A percentile compares a stretch with the other conserved stretches of the same genome.
Conservation (phyloP, 1,140 invertebrate genomes). For the Aplysia californica region DNA sequence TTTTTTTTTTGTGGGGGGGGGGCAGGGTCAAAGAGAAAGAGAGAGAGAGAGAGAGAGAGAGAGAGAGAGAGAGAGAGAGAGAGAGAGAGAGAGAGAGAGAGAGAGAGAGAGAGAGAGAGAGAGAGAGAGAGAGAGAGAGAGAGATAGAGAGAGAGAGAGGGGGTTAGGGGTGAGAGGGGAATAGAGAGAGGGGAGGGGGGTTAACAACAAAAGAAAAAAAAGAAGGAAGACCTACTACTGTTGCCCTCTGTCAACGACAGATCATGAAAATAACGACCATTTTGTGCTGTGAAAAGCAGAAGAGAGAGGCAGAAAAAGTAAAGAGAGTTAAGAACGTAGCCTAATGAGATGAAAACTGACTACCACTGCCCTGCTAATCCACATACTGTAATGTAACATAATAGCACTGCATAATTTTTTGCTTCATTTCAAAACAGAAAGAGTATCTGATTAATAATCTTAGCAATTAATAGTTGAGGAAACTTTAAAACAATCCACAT, state of each 20-base stretch:
- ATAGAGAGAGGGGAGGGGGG: neutral
- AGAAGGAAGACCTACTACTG: neutral
- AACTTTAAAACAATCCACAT: no score
- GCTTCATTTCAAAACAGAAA: no score
- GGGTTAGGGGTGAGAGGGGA: neutral
- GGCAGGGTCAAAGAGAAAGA: neutral
- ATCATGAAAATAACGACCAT: neutral
- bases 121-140: neutral
- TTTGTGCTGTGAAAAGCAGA: neutral
- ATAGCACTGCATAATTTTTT: no score
- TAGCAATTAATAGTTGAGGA: no score
- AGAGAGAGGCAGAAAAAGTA: neutral
- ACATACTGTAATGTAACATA: no score
- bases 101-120: no score
- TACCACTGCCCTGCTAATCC: no score
- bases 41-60: neutral
- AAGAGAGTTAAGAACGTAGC: no score
- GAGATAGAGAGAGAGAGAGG: neutral
- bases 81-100: constrained; percentile 4
- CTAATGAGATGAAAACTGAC: no score
- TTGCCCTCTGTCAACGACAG: neutral
- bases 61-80: neutral
- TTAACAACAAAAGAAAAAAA: neutral
- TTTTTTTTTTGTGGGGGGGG: neutral
- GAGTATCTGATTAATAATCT: no score